Evolutionary conservation across 2,113 vertebrate genomes (phyloP), one percentile per base, ranked within the genome.

Genomic region (Typhlomys cinereus): DNA sequence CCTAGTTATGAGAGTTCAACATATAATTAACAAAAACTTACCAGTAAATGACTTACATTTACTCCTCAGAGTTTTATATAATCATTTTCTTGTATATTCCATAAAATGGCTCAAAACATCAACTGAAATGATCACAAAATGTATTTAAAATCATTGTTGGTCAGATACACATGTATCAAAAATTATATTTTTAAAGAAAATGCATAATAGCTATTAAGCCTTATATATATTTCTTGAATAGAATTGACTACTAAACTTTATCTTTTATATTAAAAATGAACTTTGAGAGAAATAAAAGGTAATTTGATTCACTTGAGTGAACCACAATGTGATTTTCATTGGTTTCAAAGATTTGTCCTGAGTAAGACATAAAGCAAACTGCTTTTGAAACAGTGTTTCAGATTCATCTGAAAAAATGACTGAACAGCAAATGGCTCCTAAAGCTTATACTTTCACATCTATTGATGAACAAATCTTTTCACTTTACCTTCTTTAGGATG

Each of bases 281-380:
- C 52, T 86, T 96, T 97, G 95, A 97, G 95, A 97, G 97, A 95
- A 13, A 20, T 82, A 91, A 95, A 97, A 93, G 57, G 59, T 95
- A 80, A 96, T 96, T 96, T 96, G 39, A 95, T 95, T 97, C 83
- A 90, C 89, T 96, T 74, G 82, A 96, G 41, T n/a, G 96, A 98
- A 92, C 85, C 73, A 96, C 85, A 96, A 94, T 92, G 87, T 89
- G 85, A 93, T 95, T 96, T 94, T 81, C 96, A 97, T 91, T 81
- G n/a, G 97, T 95, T 98, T 96, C 93, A 95, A 88, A 96, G 92
- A 96, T 92, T 97, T 97, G 89, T 83, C 94, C 91, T 97, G 71
- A 96, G 88, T 76, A 96, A 97, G 81, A 95, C 64, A 94, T 81
- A 96, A 66, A 97, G 90, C 88, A 88, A 73, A 86, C 93, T 85